Conservation (phyloP, 2,113 vertebrate genomes). For the Murina feae region DNA sequence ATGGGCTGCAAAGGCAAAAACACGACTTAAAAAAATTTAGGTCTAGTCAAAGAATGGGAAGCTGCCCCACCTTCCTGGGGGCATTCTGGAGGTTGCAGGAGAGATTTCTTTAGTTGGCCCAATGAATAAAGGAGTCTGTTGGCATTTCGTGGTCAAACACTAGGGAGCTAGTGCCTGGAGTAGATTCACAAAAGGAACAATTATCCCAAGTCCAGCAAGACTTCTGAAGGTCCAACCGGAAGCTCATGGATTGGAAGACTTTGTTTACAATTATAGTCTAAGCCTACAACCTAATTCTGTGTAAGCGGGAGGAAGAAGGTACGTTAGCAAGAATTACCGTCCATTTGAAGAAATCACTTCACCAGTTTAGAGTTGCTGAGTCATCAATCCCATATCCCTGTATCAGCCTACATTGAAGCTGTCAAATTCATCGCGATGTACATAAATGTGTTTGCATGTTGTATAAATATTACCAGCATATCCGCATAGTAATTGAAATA, state of each 20-base stretch:
- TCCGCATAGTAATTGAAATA: not conserved
- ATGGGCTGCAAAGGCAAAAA: not conserved
- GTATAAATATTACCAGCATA: not conserved
- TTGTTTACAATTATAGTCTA: not conserved
- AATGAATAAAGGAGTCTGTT: not conserved
- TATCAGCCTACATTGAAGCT: not conserved
- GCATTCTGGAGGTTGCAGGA: not conserved
- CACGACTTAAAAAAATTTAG: not conserved
- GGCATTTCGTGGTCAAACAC: not conserved
- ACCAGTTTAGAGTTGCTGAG: not conserved
- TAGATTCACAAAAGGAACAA: not conserved
- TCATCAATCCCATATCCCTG: not conserved
- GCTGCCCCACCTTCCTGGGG: not conserved
- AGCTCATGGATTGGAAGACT: not conserved
- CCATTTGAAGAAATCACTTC: not conserved
- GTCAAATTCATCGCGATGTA: not conserved
- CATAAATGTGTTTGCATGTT: not conserved
- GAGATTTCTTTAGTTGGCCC: not conserved
- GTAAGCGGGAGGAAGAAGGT: not conserved
- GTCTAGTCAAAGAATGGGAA: not conserved
- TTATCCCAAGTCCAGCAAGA: not conserved
- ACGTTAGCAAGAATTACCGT: not conserved
- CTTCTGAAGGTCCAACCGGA: not conserved
- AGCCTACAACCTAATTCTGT: not conserved
- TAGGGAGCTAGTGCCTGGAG: not conserved